Base-by-base conservation (phyloP, 2,888 invertebrate genomes). In the Pecten maximus region DNA sequence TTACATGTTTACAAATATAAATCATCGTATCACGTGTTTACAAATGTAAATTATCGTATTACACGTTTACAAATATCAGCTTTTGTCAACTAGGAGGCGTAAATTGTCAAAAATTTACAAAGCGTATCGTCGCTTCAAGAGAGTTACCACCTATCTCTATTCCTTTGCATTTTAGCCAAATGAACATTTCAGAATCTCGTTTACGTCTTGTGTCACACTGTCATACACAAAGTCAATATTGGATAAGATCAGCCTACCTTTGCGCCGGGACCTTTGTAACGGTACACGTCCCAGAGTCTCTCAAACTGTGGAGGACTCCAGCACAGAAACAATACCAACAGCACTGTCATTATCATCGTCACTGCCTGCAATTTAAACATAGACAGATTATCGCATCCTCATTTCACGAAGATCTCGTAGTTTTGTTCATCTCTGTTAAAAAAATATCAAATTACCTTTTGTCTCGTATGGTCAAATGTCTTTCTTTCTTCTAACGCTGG, bases 231-330 rank as follows among this genome's bases (percentile, higher is more conserved):
- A n/a, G n/a, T n/a, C n/a, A n/a, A n/a, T n/a, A n/a, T n/a, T n/a
- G n/a, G 35, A 48, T 40, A 23, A 35, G 15, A 8, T 88, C 0
- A 6, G 50, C 88, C 90, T 92, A 93, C 94, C 93, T 92, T 91
- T 15, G 92, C 86, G 6, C 89, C 60, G n/a, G 40, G 28, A 0
- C 40, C 87, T 88, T 92, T 90, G 44, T 93, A 92, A 44, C 94
- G 90, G 89, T 93, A 94, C 0, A 92, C 92, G 54, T 94, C 94
- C 94, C 94, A 94, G 0, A 94, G 89, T 12, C 92, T 91, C 0
- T 93, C 88, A 35, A 91, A 91, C 87, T 94, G 94, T 60, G 93
- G 94, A 39, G 94, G 94, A 2, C 93, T 93, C 94, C 94, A 94
- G 40, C 94, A 94, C 6, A 94, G 74, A 88, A 93, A 93, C 74